A percentile compares a stretch with the other conserved stretches of the same genome.
phyloP scores from a whole-genome alignment of 2,113 vertebrate genomes.

The Halcyon senegalensis region DNA sequence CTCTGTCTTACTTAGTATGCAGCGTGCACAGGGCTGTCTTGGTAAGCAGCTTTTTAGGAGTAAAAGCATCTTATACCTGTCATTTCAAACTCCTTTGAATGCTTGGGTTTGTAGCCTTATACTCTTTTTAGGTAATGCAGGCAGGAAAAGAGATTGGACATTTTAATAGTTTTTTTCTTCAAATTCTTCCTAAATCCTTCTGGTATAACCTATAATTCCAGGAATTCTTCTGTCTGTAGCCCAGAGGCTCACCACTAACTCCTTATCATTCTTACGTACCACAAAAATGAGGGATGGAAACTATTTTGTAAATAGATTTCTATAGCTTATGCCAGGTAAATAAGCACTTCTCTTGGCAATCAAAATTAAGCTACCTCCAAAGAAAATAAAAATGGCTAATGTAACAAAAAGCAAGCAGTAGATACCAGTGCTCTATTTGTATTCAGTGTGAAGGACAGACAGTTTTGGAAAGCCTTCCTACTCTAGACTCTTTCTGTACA shows the following conservation, averaged over 20 bases:
- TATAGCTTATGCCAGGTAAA: neutral
- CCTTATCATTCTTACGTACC: neutral
- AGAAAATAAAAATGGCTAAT: neutral
- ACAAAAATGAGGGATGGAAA: neutral
- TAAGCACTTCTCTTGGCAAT: neutral
- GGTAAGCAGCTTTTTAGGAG: neutral
- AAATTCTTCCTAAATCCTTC: constrained; percentile 10
- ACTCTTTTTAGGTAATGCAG: neutral
- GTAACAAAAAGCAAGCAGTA: neutral
- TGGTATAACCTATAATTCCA: constrained; percentile 1
- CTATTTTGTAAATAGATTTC: constrained; percentile 5
- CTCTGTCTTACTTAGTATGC: neutral
- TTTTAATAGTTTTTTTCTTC: constrained; percentile 38
- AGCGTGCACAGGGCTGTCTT: neutral
- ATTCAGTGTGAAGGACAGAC: neutral
- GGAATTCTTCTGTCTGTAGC: neutral
- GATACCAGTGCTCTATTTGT: neutral
- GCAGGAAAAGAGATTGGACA: neutral
- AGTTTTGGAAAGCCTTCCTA: neutral
- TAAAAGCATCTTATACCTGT: constrained; percentile 24
- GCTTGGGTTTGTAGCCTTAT: constrained; percentile 10
- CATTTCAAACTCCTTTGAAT: neutral
- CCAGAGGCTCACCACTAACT: neutral
- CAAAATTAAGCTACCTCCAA: neutral
- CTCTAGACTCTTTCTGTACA: neutral